phyloP scores from a whole-genome alignment of 1,140 invertebrate species.

The Ganaspis sp. region DNA sequence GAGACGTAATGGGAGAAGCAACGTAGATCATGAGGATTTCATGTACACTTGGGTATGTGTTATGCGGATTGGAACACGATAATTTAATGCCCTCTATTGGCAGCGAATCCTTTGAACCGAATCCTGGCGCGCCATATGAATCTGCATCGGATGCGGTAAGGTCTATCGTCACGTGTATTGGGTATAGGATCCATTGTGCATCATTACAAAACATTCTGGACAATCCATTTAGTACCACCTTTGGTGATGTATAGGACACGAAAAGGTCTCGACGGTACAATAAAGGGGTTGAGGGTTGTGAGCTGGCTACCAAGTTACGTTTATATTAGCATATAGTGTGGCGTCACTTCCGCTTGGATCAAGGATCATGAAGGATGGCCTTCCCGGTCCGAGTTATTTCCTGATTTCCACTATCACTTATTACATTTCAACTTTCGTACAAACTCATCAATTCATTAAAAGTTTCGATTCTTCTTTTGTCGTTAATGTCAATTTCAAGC shows the following conservation, averaged over 20 bases:
- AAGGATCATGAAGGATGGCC: constrained; percentile 18
- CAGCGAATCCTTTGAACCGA: constrained; percentile 50
- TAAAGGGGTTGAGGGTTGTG: constrained; percentile 39
- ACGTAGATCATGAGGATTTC: background rate
- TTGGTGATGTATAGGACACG: constrained; percentile 46
- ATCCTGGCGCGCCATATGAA: constrained; percentile 50
- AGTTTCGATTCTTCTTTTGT: no score
- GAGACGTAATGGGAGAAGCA: background rate
- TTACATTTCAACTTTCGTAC: background rate
- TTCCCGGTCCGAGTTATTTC: constrained; percentile 9
- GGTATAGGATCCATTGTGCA: constrained; percentile 42
- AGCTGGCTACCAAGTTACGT: constrained; percentile 40
- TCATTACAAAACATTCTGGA: constrained; percentile 55
- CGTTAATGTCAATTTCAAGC: no score
- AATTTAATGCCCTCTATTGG: constrained; percentile 55
- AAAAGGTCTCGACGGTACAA: constrained; percentile 49
- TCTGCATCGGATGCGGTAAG: constrained; percentile 38
- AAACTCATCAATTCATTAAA: background rate
- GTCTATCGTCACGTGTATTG: constrained; percentile 35
- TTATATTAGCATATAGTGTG: constrained; percentile 30
- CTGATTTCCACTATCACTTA: background rate
- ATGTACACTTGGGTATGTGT: background rate
- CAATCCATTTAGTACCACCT: constrained; percentile 55
- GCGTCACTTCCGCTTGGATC: constrained; percentile 17
- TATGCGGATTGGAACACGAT: constrained; percentile 33